phyloP scores from a whole-genome alignment of 2,113 vertebrate genomes.

The Microtus pennsylvanicus region DNA sequence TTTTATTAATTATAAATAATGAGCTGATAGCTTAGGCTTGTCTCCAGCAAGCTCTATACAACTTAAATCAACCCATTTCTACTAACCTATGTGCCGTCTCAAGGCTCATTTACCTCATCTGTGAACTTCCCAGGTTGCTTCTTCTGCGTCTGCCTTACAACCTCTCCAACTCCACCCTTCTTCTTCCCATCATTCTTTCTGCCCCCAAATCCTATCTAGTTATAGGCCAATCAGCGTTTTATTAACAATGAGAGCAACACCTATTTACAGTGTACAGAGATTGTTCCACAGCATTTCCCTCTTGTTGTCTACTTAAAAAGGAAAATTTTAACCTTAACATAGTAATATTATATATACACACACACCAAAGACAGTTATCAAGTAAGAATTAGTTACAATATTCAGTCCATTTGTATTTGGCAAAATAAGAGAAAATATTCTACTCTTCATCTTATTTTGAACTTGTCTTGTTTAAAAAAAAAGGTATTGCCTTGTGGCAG shows the following conservation, averaged over 20 bases:
- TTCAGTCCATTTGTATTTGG: not conserved
- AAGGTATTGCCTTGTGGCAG: no score
- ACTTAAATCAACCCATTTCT: not conserved
- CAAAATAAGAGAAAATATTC: not conserved
- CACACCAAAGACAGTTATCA: not conserved
- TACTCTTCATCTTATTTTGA: not conserved
- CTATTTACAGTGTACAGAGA: not conserved
- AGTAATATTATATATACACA: not conserved
- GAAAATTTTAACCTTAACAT: not conserved
- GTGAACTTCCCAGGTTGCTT: no score
- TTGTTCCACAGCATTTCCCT: not conserved
- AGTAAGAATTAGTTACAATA: not conserved
- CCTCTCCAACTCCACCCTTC: not conserved
- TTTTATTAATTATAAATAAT: not conserved
- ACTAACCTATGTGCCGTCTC: not conserved
- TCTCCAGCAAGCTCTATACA: not conserved
- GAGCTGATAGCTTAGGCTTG: not conserved
- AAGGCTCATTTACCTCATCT: not conserved
- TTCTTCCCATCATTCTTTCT: not conserved
- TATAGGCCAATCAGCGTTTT: not conserved
- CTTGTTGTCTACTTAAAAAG: not conserved
- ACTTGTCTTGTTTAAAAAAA: no score
- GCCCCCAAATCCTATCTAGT: not conserved
- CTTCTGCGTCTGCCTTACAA: no score
- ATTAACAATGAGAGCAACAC: not conserved